Percentiles rank a stretch among this genome's conserved stretches.
These are phyloP conservation scores for Eucidaris tribuloides DNA, from an alignment of 35 echinoderm and acorn worm species.

Conservation along the genomic window DNA sequence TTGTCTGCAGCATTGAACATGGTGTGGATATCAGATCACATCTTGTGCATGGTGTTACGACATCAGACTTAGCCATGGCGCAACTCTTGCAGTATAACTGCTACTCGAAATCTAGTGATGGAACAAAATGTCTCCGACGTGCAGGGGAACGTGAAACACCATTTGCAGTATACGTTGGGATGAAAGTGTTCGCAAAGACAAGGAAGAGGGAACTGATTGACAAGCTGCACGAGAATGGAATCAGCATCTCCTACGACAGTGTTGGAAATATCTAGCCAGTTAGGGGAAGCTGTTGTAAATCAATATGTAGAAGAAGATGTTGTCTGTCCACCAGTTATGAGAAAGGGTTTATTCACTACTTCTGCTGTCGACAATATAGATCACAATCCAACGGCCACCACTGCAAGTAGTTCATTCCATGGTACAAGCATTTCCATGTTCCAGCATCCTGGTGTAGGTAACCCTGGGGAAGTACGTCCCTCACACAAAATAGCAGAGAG, in stretches of 20 bases:
- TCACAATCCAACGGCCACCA: constrained; percentile 22
- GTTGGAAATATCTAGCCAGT: too few species aligned
- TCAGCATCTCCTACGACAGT: constrained; percentile 66
- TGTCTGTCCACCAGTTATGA: constrained; percentile 14
- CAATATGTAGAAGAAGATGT: too few species aligned
- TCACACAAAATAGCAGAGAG: background rate
- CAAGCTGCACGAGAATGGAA: constrained; percentile 12
- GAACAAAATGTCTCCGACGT: background rate
- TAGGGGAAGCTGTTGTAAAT: too few species aligned
- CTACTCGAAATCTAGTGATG: too few species aligned
- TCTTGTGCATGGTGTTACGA: too few species aligned
- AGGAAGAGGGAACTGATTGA: constrained; percentile 35
- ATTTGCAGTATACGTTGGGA: constrained; percentile 13
- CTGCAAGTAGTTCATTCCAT: constrained; percentile 21
- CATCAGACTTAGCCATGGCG: background rate
- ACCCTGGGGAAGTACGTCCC: background rate
- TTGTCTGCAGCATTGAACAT: too few species aligned
- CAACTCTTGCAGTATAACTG: too few species aligned
- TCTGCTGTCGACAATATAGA: constrained; percentile 47
- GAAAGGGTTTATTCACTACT: constrained; percentile 15
- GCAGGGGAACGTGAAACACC: constrained; percentile 54
- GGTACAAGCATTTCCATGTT: constrained; percentile 40
- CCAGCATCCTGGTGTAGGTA: background rate
- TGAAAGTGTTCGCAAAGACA: constrained; percentile 38
- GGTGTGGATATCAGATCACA: too few species aligned